Percentiles rank a stretch among this genome's conserved stretches.
These are phyloP conservation scores for Amyelois transitella DNA, from an alignment of 1,140 invertebrate species.

Conservation along the genomic window DNA sequence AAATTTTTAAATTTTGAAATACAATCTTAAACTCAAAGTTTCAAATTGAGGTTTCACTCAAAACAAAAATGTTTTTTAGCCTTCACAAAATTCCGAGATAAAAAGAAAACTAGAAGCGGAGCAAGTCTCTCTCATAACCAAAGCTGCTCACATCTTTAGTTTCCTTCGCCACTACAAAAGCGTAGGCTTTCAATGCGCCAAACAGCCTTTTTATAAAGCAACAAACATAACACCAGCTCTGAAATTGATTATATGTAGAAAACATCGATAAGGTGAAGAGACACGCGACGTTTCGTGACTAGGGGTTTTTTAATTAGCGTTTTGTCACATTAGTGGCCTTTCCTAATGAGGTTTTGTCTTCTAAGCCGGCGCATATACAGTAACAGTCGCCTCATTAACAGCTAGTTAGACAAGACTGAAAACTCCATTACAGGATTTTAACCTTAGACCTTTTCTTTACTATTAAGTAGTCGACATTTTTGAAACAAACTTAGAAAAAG, in stretches of 20 bases:
- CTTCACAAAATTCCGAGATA: background rate
- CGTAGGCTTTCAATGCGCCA: background rate
- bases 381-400: background rate
- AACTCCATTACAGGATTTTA: too few species aligned
- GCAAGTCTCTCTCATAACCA: background rate
- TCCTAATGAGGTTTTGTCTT: constrained; percentile 21
- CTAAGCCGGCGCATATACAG: background rate
- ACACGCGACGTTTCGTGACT: constrained; percentile 26
- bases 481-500: too few species aligned
- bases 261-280: background rate
- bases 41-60: background rate
- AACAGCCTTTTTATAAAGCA: background rate
- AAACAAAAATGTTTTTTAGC: background rate
- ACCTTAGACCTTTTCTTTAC: too few species aligned
- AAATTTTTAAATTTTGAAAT: too few species aligned
- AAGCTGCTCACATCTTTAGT: background rate
- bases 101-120: background rate
- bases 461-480: too few species aligned
- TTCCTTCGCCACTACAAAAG: background rate
- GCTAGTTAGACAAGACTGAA: background rate
- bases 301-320: constrained; percentile 20
- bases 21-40: too few species aligned
- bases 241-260: constrained; percentile 5
- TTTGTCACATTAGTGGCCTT: constrained; percentile 24
- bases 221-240: background rate